Conservation (phyloP, 1,140 invertebrate species). For the Aphelenchoides fujianensis region DNA sequence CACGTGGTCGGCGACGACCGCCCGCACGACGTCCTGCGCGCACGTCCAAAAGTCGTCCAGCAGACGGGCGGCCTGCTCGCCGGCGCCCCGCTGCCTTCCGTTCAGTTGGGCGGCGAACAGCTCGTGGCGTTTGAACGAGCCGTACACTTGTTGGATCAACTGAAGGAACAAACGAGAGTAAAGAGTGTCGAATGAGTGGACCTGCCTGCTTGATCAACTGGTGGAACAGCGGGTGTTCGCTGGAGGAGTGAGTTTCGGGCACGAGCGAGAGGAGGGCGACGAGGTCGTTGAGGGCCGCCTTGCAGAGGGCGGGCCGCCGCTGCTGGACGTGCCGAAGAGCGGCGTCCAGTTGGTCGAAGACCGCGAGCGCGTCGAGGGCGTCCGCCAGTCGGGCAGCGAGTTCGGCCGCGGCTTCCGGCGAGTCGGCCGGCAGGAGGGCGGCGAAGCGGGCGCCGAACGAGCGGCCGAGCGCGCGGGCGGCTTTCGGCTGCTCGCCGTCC, state of each 20-base stretch:
- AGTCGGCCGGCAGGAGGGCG: constrained; percentile 4
- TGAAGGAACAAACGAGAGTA: no score
- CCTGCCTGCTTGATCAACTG: constrained; percentile 8
- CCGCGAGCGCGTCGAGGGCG: constrained; percentile 34
- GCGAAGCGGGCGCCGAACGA: neutral
- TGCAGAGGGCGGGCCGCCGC: constrained; percentile 25
- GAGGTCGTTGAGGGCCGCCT: constrained; percentile 36
- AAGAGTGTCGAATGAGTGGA: no score
- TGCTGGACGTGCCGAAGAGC: constrained; percentile 37
- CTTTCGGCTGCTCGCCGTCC: no score
- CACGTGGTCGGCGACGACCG: constrained; percentile 51
- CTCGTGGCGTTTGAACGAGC: constrained; percentile 14
- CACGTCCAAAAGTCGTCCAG: constrained; percentile 48
- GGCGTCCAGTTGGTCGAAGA: constrained; percentile 52
- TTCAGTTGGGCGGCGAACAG: constrained; percentile 8
- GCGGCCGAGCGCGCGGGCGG: no score
- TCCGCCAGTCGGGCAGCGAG: constrained; percentile 27
- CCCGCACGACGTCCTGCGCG: constrained; percentile 43
- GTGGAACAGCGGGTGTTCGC: neutral
- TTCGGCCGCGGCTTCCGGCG: constrained; percentile 9
- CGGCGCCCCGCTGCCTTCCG: neutral
- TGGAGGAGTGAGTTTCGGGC: neutral
- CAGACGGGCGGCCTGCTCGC: constrained; percentile 16
- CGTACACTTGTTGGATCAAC: constrained; percentile 10
- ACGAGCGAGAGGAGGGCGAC: constrained; percentile 41